A percentile compares a stretch with the other conserved stretches of the same genome.
phyloP scores from a whole-genome alignment of 2,113 vertebrate genomes.

The Sebastes schlegelii region DNA sequence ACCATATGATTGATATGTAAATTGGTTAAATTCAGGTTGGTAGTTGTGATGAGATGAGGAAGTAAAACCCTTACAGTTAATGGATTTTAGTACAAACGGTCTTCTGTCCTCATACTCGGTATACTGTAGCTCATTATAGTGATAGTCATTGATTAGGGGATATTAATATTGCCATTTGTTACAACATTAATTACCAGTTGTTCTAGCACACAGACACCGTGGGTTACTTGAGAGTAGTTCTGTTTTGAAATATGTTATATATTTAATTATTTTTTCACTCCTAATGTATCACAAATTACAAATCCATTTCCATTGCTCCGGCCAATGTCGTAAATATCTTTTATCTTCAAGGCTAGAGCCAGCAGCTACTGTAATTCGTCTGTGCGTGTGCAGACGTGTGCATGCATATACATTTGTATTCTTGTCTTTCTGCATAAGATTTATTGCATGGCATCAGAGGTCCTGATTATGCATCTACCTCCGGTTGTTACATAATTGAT shows the following conservation, averaged over 20 bases:
- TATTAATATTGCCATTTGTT: slow-evolving; percentile 9
- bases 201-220: not conserved
- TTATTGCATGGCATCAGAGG: slow-evolving; percentile 41
- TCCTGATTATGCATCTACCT: slow-evolving; percentile 42
- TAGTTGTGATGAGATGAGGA: not conserved
- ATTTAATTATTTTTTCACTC: slow-evolving; percentile 15
- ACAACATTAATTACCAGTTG: not conserved
- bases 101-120: not conserved
- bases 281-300: slow-evolving; percentile 43
- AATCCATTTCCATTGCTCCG: slow-evolving; percentile 48
- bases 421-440: slow-evolving; percentile 27
- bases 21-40: not conserved
- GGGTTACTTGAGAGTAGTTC: slow-evolving; percentile 7
- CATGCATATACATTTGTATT: slow-evolving; percentile 33
- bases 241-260: slow-evolving; percentile 19
- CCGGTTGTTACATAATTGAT: slow-evolving; percentile 54
- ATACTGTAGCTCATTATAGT: not conserved
- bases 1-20: not conserved
- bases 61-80: not conserved
- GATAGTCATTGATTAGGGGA: not conserved
- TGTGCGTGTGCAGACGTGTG: slow-evolving; percentile 3
- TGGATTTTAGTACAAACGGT: not conserved
- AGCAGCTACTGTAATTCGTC: slow-evolving; percentile 20
- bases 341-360: slow-evolving; percentile 25
- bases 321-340: slow-evolving; percentile 46